Conservation (phyloP, 2,113 vertebrate genomes). For the Bothrops jararaca region DNA sequence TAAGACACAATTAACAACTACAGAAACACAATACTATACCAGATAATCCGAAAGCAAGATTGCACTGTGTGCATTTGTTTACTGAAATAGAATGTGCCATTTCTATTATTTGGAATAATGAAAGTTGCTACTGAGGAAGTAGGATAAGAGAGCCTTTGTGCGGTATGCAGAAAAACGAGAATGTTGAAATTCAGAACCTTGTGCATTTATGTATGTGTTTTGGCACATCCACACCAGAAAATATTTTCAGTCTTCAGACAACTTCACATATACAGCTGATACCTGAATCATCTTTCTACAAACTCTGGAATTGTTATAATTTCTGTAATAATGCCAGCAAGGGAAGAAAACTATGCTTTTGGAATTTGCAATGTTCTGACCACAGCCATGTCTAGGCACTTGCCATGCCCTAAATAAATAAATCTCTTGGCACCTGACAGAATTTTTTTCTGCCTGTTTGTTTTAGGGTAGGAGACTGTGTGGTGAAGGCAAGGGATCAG, state of each 20-base stretch:
- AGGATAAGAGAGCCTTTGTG: neutral
- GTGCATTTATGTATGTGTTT: neutral
- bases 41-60: conserved; percentile 51
- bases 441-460: neutral
- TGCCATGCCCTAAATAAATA: neutral
- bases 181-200: neutral
- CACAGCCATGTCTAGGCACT: neutral
- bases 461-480: neutral
- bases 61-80: conserved; percentile 17
- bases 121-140: neutral
- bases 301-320: neutral
- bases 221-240: neutral
- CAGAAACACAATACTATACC: conserved; percentile 67
- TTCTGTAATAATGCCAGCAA: neutral
- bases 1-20: conserved; percentile 70
- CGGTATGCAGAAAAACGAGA: neutral
- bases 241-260: neutral
- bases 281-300: neutral
- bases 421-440: neutral
- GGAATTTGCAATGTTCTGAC: neutral
- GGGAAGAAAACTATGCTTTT: neutral
- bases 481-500: neutral
- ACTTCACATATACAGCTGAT: neutral
- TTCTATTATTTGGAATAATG: conserved; percentile 42
- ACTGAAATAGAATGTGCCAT: conserved; percentile 58